phyloP scores from a whole-genome alignment of 2,113 vertebrate genomes.

The Chinchilla lanigera region DNA sequence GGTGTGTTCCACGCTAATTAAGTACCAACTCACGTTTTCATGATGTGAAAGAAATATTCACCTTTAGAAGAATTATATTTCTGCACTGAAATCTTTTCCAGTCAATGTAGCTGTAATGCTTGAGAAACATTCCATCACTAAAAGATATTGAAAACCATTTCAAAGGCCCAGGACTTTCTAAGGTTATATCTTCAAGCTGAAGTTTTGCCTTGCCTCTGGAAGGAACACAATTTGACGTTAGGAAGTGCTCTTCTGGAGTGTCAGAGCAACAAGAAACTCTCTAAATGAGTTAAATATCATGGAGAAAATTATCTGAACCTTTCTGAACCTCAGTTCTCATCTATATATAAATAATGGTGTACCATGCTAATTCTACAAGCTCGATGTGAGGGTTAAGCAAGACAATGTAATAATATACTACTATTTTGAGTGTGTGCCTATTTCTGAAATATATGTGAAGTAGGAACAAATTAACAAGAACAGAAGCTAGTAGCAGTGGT shows the following conservation, averaged over 20 bases:
- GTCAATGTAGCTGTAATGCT: not conserved
- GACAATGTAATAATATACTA: not conserved
- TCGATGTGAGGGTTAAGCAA: not conserved
- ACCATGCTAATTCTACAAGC: not conserved
- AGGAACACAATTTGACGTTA: slow-evolving; percentile 23
- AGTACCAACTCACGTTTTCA: slow-evolving; percentile 53
- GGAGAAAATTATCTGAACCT: slow-evolving; percentile 25
- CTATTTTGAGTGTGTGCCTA: not conserved
- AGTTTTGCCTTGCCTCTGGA: not conserved
- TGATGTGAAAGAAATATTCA: slow-evolving; percentile 63
- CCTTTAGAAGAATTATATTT: slow-evolving; percentile 46
- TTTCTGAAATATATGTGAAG: not conserved
- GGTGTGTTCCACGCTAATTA: slow-evolving; percentile 41
- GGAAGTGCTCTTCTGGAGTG: not conserved
- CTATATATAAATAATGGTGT: not conserved
- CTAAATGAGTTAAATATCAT: slow-evolving; percentile 5
- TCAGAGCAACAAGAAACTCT: not conserved
- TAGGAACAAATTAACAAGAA: not conserved
- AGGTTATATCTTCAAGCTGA: not conserved
- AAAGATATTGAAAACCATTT: slow-evolving; percentile 31
- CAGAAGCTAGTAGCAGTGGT: not conserved
- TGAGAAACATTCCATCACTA: slow-evolving; percentile 58
- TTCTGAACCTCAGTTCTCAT: not conserved
- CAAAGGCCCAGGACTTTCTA: not conserved
- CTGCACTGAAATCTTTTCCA: slow-evolving; percentile 51